phyloP scores from a whole-genome alignment of 2,888 invertebrate species.

The Drosophila buzzatii region DNA sequence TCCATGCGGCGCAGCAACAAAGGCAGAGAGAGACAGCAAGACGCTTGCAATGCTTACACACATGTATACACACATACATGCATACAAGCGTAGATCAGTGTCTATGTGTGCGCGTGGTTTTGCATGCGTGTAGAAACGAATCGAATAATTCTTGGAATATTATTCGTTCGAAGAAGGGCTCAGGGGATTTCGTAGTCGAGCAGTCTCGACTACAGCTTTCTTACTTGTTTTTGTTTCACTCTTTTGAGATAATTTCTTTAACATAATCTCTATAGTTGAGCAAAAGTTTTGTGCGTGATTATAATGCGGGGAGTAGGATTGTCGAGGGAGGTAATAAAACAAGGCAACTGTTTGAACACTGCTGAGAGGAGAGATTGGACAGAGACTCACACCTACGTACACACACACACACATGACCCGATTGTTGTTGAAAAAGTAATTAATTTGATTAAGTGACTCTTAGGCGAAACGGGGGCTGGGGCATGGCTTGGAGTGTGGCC shows the following conservation, averaged over 20 bases:
- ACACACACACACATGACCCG: conserved; percentile 16
- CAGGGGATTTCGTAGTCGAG: no score
- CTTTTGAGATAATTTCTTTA: conserved; percentile 19
- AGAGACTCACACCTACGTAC: background rate
- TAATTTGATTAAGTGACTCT: conserved; percentile 76
- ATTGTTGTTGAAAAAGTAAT: conserved; percentile 78
- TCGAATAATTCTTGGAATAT: no score
- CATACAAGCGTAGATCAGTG: no score
- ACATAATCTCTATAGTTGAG: conserved; percentile 29
- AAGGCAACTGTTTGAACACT: conserved; percentile 62
- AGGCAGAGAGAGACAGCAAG: no score
- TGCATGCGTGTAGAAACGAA: no score
- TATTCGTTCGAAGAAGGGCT: no score
- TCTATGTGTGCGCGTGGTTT: no score
- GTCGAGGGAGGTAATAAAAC: conserved; percentile 54
- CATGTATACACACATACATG: no score
- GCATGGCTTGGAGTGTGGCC: conserved; percentile 14
- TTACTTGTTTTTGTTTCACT: background rate
- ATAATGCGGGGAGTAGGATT: conserved; percentile 28
- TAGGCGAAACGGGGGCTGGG: background rate
- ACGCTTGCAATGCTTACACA: no score
- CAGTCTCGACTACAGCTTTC: no score
- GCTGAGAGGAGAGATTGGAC: background rate
- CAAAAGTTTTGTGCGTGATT: conserved; percentile 49
- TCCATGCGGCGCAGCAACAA: no score